These are phyloP conservation scores for Cotesia glomerata DNA, from an alignment of 1,140 invertebrate genomes.

Conservation along the genomic window DNA sequence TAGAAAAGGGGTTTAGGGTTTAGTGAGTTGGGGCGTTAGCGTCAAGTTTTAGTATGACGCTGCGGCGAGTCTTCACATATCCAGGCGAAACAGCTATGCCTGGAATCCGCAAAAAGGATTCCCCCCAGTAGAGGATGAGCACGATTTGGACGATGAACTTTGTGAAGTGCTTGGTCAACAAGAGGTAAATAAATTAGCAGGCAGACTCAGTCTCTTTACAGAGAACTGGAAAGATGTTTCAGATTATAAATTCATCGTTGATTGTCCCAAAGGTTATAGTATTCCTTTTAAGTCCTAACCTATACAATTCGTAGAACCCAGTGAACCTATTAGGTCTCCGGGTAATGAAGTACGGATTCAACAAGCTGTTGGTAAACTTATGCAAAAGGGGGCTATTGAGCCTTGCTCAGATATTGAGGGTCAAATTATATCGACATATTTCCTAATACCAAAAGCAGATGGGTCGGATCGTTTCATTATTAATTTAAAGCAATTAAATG, in stretches of 20 bases:
- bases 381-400: constrained; percentile 2
- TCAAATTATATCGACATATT: constrained; percentile 28
- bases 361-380: constrained; percentile 7
- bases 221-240: constrained; percentile 6
- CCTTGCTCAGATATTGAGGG: neutral
- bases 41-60: too few species aligned
- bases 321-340: neutral
- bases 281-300: neutral
- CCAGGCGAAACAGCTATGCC: too few species aligned
- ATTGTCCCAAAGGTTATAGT: constrained; percentile 1
- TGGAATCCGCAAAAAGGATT: too few species aligned
- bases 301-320: constrained; percentile 6
- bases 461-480: constrained; percentile 22
- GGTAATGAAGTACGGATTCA: neutral
- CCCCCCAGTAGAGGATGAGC: too few species aligned
- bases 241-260: neutral
- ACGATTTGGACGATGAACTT: neutral
- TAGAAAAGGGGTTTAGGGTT: too few species aligned
- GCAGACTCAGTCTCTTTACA: neutral
- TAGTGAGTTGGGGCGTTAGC: too few species aligned
- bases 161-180: neutral
- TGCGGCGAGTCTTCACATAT: too few species aligned
- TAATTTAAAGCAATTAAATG: constrained; percentile 28
- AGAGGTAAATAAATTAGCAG: neutral
- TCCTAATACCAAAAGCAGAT: constrained; percentile 22